Percentiles rank a stretch among this genome's conserved stretches.
phyloP scores from a whole-genome alignment of 1,140 invertebrate species.

The Orussus abietinus region DNA sequence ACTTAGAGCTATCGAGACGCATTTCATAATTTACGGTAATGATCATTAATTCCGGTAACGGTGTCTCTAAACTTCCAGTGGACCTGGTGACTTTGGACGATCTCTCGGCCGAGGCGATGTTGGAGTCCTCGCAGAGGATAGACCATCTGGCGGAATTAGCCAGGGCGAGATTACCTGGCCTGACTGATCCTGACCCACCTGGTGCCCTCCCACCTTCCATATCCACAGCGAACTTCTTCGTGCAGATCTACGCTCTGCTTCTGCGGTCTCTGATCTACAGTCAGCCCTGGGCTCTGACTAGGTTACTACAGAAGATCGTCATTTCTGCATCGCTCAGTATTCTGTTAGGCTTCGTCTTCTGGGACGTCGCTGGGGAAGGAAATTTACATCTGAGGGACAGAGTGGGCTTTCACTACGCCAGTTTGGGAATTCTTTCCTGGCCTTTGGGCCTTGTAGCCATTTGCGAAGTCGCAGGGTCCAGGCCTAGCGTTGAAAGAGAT shows the following conservation, averaged over 20 bases:
- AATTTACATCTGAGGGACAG: conserved; percentile 71
- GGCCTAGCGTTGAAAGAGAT: conserved; percentile 71
- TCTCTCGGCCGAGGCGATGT: conserved; percentile 85
- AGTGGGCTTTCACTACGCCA: conserved; percentile 79
- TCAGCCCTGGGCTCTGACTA: conserved; percentile 80
- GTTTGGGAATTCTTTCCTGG: conserved; percentile 73
- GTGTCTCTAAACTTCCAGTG: conserved; percentile 59
- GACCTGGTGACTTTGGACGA: conserved; percentile 91
- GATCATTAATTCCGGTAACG: too few species aligned
- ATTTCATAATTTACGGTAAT: too few species aligned
- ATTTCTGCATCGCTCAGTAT: conserved; percentile 77
- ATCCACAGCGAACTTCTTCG: conserved; percentile 57
- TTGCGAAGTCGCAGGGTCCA: conserved; percentile 64
- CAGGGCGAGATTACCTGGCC: conserved; percentile 55
- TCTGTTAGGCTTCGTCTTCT: conserved; percentile 82
- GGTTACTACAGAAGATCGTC: conserved; percentile 71
- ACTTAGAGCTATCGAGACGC: too few species aligned
- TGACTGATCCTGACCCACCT: conserved; percentile 75
- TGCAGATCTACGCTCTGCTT: conserved; percentile 68
- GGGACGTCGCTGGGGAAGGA: conserved; percentile 74
- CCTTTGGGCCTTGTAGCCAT: conserved; percentile 69
- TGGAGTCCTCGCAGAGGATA: conserved; percentile 90
- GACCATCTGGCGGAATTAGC: conserved; percentile 84
- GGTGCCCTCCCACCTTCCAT: conserved; percentile 66
- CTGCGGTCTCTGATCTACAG: conserved; percentile 68